These are phyloP conservation scores for Drymodes brunneopygia DNA, from an alignment of 2,113 vertebrate genomes.

Conservation along the genomic window DNA sequence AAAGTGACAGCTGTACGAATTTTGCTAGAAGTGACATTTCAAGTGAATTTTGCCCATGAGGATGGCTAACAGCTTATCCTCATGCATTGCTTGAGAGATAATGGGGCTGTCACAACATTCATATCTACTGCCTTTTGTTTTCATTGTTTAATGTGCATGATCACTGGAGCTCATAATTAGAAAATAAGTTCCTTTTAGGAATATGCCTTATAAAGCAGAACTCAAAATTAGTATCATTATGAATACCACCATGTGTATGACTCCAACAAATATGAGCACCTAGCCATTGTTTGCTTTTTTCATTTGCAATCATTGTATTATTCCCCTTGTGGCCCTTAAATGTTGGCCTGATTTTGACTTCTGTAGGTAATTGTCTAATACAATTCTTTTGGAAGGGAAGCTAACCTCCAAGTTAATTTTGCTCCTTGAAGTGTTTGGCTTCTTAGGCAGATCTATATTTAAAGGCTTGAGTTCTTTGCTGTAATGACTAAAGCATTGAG, in stretches of 20 bases:
- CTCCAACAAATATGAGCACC: neutral
- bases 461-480: neutral
- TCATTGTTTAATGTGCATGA: constrained; percentile 53
- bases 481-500: neutral
- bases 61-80: neutral
- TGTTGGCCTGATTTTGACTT: constrained; percentile 27
- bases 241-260: neutral
- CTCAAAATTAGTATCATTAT: constrained; percentile 11
- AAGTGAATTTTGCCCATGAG: neutral
- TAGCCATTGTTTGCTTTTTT: constrained; percentile 1
- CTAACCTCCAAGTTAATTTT: constrained; percentile 10
- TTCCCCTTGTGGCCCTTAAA: constrained; percentile 8
- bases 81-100: constrained; percentile 13
- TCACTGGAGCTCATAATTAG: constrained; percentile 61
- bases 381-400: neutral
- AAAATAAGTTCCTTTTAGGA: constrained; percentile 57
- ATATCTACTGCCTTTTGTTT: constrained; percentile 21
- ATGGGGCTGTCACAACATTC: constrained; percentile 24
- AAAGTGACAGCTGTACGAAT: neutral
- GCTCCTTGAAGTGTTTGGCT: neutral
- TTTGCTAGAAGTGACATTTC: neutral
- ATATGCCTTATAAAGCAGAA: constrained; percentile 30
- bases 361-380: constrained; percentile 13
- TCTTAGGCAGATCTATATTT: neutral
- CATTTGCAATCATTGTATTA: neutral